Conservation (phyloP, 1,140 invertebrate species). For the Tenebrio molitor region DNA sequence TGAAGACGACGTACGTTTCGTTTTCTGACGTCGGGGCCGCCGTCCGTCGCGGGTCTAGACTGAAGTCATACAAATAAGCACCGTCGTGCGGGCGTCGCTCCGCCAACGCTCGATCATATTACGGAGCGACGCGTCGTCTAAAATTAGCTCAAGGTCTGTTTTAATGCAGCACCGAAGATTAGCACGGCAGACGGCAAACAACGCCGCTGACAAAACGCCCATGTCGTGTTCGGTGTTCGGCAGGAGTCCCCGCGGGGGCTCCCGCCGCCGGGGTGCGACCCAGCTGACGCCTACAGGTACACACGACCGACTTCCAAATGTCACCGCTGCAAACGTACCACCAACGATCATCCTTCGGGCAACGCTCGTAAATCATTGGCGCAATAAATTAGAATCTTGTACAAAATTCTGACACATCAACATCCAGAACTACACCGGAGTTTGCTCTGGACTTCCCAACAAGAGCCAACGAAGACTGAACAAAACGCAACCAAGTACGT, state of each 20-base stretch:
- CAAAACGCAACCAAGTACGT: no score
- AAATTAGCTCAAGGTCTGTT: conserved; percentile 50
- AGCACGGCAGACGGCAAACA: conserved; percentile 21
- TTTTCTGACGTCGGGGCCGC: neutral
- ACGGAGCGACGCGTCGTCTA: conserved; percentile 42
- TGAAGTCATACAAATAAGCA: conserved; percentile 35
- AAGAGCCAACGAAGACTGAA: no score
- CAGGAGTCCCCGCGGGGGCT: neutral
- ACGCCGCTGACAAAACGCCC: neutral
- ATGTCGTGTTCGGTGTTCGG: neutral
- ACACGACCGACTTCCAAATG: no score
- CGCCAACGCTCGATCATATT: conserved; percentile 45
- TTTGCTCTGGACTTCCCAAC: no score
- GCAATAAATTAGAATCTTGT: no score
- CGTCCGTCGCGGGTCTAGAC: conserved; percentile 1
- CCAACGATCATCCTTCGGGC: no score
- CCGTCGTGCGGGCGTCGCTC: conserved; percentile 28
- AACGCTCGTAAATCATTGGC: no score
- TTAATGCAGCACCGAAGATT: conserved; percentile 31
- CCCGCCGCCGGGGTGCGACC: neutral
- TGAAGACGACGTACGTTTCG: conserved; percentile 10
- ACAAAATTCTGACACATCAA: no score
- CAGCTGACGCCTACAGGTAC: neutral
- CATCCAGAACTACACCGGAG: no score
- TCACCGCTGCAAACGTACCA: no score